These are phyloP conservation scores for Drosophila ogumai DNA, from an alignment of 1,140 invertebrate species.

Conservation along the genomic window DNA sequence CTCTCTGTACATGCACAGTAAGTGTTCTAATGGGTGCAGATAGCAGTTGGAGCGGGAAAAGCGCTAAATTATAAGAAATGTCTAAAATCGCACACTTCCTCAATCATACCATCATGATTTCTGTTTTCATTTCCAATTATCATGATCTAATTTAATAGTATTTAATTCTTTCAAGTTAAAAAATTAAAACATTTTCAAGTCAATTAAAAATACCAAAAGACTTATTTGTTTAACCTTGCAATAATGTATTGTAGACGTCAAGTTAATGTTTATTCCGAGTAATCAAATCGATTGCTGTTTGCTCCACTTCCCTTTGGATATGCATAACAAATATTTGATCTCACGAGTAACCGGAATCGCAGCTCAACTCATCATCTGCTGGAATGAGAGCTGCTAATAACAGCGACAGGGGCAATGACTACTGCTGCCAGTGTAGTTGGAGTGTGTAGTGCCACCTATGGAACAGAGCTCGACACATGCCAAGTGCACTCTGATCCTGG, in stretches of 20 bases:
- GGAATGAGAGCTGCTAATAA: constrained; percentile 51
- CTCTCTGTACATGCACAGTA: not conserved
- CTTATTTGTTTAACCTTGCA: not conserved
- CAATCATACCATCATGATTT: too few species aligned
- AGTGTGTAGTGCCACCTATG: constrained; percentile 10
- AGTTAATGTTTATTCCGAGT: not conserved
- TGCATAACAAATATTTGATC: constrained; percentile 8
- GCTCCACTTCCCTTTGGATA: not conserved
- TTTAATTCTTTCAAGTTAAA: too few species aligned
- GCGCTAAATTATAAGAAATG: too few species aligned
- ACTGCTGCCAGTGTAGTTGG: constrained; percentile 7
- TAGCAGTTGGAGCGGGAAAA: too few species aligned
- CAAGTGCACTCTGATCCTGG: constrained; percentile 61
- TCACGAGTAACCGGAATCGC: constrained; percentile 8
- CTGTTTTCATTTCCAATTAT: too few species aligned
- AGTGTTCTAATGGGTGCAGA: not conserved
- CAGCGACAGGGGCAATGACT: constrained; percentile 17
- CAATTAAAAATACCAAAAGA: not conserved
- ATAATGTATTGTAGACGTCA: too few species aligned
- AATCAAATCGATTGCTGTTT: constrained; percentile 19
- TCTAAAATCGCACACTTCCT: not conserved
- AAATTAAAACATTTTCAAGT: not conserved
- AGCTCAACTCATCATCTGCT: constrained; percentile 53
- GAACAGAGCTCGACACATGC: constrained; percentile 49
- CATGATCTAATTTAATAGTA: not conserved